These are phyloP conservation scores for Dilophus febrilis DNA, from an alignment of 2,888 invertebrate genomes.

Conservation along the genomic window DNA sequence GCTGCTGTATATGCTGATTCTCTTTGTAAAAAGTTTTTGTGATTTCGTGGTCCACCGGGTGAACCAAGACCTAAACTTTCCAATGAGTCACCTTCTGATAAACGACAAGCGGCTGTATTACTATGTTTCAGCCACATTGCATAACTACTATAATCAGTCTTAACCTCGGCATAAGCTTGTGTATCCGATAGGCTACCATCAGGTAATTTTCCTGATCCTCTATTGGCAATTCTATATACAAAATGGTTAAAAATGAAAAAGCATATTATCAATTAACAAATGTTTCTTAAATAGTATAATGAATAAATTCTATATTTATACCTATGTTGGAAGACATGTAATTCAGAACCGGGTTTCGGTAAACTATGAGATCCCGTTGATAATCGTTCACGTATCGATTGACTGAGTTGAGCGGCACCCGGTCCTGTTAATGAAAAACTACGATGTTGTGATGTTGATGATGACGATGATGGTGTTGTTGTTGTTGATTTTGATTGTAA, in stretches of 20 bases:
- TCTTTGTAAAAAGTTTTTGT: slow-evolving; percentile 28
- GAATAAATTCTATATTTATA: slow-evolving; percentile 15
- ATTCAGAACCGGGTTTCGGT: slow-evolving; percentile 53
- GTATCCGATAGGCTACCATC: slow-evolving; percentile 78
- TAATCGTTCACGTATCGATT: slow-evolving; percentile 67
- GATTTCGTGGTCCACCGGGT: slow-evolving; percentile 35
- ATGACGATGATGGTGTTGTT: slow-evolving; percentile 51
- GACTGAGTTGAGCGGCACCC: slow-evolving; percentile 70
- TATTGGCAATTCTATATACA: slow-evolving; percentile 31
- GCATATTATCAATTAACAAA: slow-evolving; percentile 6
- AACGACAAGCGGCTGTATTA: slow-evolving; percentile 56
- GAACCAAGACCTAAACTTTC: slow-evolving; percentile 57
- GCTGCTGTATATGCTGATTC: slow-evolving; percentile 31
- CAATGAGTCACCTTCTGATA: slow-evolving; percentile 83
- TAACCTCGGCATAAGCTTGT: slow-evolving; percentile 53
- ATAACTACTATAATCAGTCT: slow-evolving; percentile 67
- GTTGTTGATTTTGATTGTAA: slow-evolving; percentile 45
- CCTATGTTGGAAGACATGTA: slow-evolving; percentile 49
- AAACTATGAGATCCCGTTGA: slow-evolving; percentile 73
- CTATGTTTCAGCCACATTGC: slow-evolving; percentile 78
- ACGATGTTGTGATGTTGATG: no score
- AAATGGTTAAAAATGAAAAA: slow-evolving; percentile 7
- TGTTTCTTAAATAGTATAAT: background rate
- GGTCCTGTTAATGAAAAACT: slow-evolving; percentile 73
- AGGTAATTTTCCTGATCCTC: slow-evolving; percentile 39